Evolutionary conservation across 2,113 vertebrate genomes (phyloP), one percentile per base, ranked within the genome.

Genomic region (Desmodus rotundus): DNA sequence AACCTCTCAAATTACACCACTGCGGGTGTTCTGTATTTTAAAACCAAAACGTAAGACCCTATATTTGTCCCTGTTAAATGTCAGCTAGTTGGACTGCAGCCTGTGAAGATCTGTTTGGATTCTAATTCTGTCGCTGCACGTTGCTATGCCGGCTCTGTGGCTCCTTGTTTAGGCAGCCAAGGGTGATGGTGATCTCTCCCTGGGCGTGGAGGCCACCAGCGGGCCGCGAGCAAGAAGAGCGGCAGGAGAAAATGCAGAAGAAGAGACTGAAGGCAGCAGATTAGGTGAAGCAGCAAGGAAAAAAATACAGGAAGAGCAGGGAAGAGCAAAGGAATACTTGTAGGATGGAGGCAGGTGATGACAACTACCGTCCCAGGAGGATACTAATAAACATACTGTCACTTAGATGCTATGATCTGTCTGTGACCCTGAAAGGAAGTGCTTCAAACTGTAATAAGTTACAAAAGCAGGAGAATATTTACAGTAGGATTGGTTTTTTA

Each of bases 51-150:
- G 52, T 61, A 78, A 95, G 73, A 54, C 54, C 83, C 87, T 97
- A 95, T 94, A 96, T 95, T 97, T 97, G 93, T 68, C 88, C 73
- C 31, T 54, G 93, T 73, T 92, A 96, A 96, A 96, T 93, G 96
- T 96, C 97, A 97, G 8, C 74, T 45, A 45, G 83, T 45, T 78
- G 94, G 87, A 83, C 72, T 72, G 26, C 19, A 47, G 87, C 80
- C 78, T 83, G 96, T 93, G 16, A 33, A 86, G 91, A 82, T 95
- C 50, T 76, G 38, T 70, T n/a, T 45, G 17, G 83, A 87, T 78
- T 96, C 91, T 96, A 96, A 97, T 87, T 95, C 43, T 86, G 84
- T 89, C 93, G 45, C 7, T 89, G 93, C 78, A 89, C 87, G 92
- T 93, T 67, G 58, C 72, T 50, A 24, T 33, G 38, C 52, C n/a